Conservation (phyloP, 2,888 invertebrate species). For the Drosophila melanocephala region DNA sequence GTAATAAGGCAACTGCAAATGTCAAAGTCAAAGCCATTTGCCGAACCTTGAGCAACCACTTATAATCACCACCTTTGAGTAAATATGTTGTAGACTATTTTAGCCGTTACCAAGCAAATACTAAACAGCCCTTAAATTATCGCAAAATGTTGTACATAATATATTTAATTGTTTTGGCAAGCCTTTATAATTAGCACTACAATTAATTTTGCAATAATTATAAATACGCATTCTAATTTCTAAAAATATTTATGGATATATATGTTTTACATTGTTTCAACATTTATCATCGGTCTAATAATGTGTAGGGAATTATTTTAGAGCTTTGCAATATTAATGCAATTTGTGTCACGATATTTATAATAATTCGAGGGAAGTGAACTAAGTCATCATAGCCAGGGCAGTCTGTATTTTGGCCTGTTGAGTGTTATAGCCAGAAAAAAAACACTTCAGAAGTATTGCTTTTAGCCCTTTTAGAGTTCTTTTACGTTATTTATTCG, state of each 20-base stretch:
- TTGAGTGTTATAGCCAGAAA: not conserved
- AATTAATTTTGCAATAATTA: not conserved
- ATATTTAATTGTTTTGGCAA: slow-evolving; percentile 5
- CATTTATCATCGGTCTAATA: not conserved
- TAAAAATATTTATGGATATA: slow-evolving; percentile 2
- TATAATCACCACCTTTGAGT: not conserved
- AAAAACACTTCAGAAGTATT: not conserved
- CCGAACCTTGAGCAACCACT: slow-evolving; percentile 19
- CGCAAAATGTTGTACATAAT: not conserved
- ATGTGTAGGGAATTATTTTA: not conserved
- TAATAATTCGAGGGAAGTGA: not conserved
- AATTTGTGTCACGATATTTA: not conserved
- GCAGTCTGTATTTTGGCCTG: not conserved
- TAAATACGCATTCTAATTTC: slow-evolving; percentile 8
- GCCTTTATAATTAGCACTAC: not conserved
- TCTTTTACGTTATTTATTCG: not conserved
- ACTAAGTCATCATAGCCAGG: not conserved
- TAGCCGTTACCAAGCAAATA: slow-evolving; percentile 1
- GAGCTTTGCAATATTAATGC: not conserved
- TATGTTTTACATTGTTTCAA: slow-evolving; percentile 6
- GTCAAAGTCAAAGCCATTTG: slow-evolving; percentile 59
- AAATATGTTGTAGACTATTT: slow-evolving; percentile 2
- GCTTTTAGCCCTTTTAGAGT: not conserved
- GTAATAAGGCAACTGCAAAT: slow-evolving; percentile 43
- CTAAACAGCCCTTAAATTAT: not conserved